Percentiles rank a stretch among this genome's conserved stretches.
Conservation (phyloP, 2,888 invertebrate genomes). For the Acleris emargana region DNA sequence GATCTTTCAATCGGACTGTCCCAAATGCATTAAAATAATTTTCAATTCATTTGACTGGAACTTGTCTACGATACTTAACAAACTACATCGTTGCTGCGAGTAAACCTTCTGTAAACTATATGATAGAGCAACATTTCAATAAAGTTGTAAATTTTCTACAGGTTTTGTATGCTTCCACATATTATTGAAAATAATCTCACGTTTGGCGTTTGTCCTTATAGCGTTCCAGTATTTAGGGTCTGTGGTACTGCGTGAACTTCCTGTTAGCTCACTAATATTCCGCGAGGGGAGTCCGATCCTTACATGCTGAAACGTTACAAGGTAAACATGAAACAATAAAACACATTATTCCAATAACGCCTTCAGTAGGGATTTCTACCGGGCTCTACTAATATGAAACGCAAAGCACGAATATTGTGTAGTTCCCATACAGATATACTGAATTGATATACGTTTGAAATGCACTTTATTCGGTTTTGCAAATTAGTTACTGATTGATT, state of each 20-base stretch:
- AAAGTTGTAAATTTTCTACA: background rate
- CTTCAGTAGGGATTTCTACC: constrained; percentile 19
- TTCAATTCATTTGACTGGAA: constrained; percentile 51
- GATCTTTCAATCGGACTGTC: constrained; percentile 38
- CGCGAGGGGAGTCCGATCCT: background rate
- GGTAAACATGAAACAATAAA: constrained; percentile 36
- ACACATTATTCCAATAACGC: constrained; percentile 30
- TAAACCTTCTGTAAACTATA: background rate
- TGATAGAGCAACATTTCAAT: constrained; percentile 7
- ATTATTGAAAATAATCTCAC: constrained; percentile 77
- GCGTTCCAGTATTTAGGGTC: constrained; percentile 36
- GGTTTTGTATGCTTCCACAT: constrained; percentile 75
- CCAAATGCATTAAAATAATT: constrained; percentile 64
- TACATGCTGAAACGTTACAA: constrained; percentile 36
- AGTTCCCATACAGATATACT: constrained; percentile 38
- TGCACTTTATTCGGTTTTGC: constrained; percentile 38
- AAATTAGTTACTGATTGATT: constrained; percentile 36
- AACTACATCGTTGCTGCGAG: constrained; percentile 11
- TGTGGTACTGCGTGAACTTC: background rate
- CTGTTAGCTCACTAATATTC: background rate
- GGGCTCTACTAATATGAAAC: constrained; percentile 6
- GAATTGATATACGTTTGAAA: constrained; percentile 38
- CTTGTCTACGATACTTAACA: constrained; percentile 10
- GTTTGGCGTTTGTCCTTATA: constrained; percentile 56
- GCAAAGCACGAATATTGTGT: constrained; percentile 1